Evolutionary conservation across 64 coral and sea anemone species (phyloP).

Genomic region (Hydrozoanthus tunicans): DNA sequence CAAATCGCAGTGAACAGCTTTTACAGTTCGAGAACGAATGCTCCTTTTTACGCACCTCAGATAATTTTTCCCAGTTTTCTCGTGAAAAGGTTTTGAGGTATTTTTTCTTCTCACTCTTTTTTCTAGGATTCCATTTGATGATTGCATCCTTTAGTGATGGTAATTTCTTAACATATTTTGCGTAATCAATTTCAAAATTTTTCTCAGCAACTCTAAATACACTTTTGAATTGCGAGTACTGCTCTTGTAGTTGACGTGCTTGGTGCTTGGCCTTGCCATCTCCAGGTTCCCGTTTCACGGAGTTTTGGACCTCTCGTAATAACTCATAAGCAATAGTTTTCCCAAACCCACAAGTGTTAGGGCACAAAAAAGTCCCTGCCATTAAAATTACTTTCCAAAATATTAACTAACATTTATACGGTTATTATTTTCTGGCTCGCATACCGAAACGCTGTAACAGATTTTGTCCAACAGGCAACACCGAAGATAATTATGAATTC

Average conservation of each 20-base stretch:
- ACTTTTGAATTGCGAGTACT: conserved; percentile 8
- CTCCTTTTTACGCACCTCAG: conserved; percentile 32
- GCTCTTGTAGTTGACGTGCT: conserved; percentile 1
- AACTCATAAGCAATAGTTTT: neutral
- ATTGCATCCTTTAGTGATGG: conserved; percentile 9
- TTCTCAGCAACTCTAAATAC: neutral
- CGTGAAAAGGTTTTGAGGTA: conserved; percentile 56
- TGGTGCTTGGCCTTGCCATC: neutral
- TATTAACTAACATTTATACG: neutral
- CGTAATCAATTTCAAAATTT: neutral
- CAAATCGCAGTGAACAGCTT: conserved; percentile 53
- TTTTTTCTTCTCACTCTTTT: conserved; percentile 54
- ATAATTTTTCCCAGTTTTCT: conserved; percentile 63
- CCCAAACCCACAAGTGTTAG: conserved; percentile 20
- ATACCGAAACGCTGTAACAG: too few relatives aligned
- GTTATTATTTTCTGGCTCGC: too few relatives aligned
- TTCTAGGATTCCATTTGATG: conserved; percentile 65
- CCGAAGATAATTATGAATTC: neutral
- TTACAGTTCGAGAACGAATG: conserved; percentile 64
- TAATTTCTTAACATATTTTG: conserved; percentile 24
- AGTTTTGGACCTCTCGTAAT: neutral
- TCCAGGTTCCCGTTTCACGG: neutral
- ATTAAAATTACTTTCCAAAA: conserved; percentile 6
- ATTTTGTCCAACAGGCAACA: neutral
- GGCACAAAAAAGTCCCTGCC: conserved; percentile 36